Evolutionary conservation across 2,113 vertebrate genomes (phyloP).

Genomic region (Hyaena hyaena): DNA sequence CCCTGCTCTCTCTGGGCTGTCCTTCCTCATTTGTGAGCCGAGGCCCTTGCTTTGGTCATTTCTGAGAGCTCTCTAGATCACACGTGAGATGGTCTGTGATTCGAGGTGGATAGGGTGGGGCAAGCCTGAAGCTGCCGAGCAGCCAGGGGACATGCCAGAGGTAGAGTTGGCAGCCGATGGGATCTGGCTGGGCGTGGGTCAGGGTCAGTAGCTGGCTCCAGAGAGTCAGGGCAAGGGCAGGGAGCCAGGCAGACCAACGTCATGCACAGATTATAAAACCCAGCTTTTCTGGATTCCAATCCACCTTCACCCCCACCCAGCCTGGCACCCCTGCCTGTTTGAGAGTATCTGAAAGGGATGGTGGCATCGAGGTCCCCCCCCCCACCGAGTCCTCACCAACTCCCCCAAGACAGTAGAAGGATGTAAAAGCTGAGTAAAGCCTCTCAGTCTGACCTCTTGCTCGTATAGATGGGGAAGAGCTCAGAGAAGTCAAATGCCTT

Average conservation of each 20-base stretch:
- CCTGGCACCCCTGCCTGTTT: not conserved
- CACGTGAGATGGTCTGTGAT: not conserved
- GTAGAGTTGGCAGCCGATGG: not conserved
- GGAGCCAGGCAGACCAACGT: not conserved
- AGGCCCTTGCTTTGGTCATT: not conserved
- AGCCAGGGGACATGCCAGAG: not conserved
- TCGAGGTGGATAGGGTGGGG: not conserved
- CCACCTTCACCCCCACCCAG: not conserved
- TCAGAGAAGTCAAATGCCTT: slow-evolving; percentile 20
- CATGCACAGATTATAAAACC: not conserved
- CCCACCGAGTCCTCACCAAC: not conserved
- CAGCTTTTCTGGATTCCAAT: not conserved
- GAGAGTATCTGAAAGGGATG: not conserved
- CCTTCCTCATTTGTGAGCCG: not conserved
- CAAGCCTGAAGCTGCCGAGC: not conserved
- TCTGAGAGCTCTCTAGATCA: not conserved
- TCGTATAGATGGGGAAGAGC: not conserved
- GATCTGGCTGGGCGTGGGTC: not conserved
- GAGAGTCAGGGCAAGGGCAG: not conserved
- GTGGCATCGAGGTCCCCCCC: not conserved
- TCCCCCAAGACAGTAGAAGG: not conserved
- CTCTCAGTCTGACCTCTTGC: not conserved
- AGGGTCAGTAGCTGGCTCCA: not conserved
- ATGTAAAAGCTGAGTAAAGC: not conserved
- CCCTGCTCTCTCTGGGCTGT: not conserved